Percentiles rank a stretch among this genome's conserved stretches.
phyloP scores from a whole-genome alignment of 2,888 invertebrate species.

The Nephrotoma guestfalica region DNA sequence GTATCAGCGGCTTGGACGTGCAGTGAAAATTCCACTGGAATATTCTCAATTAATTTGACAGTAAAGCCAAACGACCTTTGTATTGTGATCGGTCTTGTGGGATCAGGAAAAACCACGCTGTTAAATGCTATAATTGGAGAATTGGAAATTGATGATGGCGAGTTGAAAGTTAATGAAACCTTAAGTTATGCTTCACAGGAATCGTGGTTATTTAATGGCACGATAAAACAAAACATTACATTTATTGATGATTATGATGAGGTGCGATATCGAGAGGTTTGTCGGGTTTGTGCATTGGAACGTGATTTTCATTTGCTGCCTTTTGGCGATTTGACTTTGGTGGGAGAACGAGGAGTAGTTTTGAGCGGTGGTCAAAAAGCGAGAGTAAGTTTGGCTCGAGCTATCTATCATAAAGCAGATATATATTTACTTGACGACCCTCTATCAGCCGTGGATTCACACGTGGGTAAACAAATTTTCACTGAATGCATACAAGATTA shows the following conservation, averaged over 20 bases:
- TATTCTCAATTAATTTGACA: constrained; percentile 9
- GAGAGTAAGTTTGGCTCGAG: constrained; percentile 57
- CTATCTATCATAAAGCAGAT: constrained; percentile 57
- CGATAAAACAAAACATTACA: constrained; percentile 81
- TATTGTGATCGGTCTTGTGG: constrained; percentile 58
- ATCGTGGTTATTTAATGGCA: constrained; percentile 67
- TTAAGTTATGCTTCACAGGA: constrained; percentile 68
- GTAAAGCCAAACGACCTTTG: constrained; percentile 28
- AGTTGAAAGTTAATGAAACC: constrained; percentile 42
- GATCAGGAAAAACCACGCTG: constrained; percentile 58
- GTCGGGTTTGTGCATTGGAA: constrained; percentile 44
- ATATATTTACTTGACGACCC: constrained; percentile 68
- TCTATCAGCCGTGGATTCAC: constrained; percentile 61
- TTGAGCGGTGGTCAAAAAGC: constrained; percentile 65
- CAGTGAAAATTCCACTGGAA: constrained; percentile 15
- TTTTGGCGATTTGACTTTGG: constrained; percentile 35
- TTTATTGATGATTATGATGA: constrained; percentile 65
- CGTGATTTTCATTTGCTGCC: constrained; percentile 48
- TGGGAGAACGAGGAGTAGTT: constrained; percentile 53
- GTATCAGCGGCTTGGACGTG: constrained; percentile 8
- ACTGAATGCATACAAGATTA: constrained; percentile 50
- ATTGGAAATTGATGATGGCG: constrained; percentile 45
- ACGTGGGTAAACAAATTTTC: constrained; percentile 61
- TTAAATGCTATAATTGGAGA: constrained; percentile 61
- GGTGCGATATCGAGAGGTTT: constrained; percentile 35